Evolutionary conservation across 2,113 vertebrate species (phyloP), one percentile per base, ranked within the genome.

Genomic region (Nannobrachium achirus): DNA sequence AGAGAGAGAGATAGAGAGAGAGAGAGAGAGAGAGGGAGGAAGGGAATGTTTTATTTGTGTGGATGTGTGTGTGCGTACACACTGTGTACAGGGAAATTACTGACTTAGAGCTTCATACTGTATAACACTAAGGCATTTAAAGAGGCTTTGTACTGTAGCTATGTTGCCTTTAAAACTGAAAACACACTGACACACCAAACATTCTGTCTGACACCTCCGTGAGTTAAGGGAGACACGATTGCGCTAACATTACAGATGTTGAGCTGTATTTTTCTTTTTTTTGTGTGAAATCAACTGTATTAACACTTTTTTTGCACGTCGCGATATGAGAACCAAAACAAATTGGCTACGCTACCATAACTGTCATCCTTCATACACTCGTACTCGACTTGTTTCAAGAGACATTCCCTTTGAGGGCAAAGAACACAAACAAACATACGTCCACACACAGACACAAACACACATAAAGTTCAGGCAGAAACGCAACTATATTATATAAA

Each of bases 51-150:
- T 69, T 62, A 66, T 65, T 75, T 69, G 18, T 50, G n/a, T 61
- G 57, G 59, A 66, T 79, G 18, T 65, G 25, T 61, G 41, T 7
- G 52, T 55, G 52, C 11, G 25, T 38, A 14, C 16, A 41, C 13
- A 10, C 25, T n/a, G 78, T 66, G 55, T 64, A 20, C 15, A 59
- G n/a, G 15, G 46, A 16, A 4, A 6, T 46, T 44, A 53, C 19
- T 16, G 8, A 63, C 69, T 78, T 14, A 69, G 81, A 85, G 81
- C 82, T 76, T 76, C 59, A 53, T 69, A 66, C 61, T 75, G 73
- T 76, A 72, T 69, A 85, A 89, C 81, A 86, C 88, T 89, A 91
- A 91, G 90, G 90, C 90, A 91, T 89, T 88, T 78, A 83, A 63
- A 89, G 87, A 89, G 85, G 86, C 85, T 77, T 82, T 74, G 66